Base-by-base conservation (phyloP, 2,888 invertebrate genomes). In the Andrena minutula region DNA sequence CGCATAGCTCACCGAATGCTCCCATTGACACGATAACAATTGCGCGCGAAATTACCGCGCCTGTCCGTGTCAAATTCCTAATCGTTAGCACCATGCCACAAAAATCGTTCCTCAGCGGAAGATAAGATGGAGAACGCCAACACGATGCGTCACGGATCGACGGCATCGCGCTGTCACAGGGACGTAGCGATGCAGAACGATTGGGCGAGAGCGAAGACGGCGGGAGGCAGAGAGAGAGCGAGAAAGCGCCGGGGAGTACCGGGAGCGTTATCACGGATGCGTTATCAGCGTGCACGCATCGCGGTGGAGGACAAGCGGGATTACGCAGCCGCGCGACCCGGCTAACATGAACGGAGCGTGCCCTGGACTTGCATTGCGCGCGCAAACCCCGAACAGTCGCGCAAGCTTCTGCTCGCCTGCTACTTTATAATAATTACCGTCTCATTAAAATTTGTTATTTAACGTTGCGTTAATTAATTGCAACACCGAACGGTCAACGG, bases 371-470 rank as follows among this genome's bases (percentile, higher is more conserved):
- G 68, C 64, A 79, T 65, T 86, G 89, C 86, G 84, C 90, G 89
- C 87, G 89, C 87, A 85, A 83, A 81, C 79, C 64, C 80, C 83
- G 86, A 86, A 77, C 86, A 86, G 90, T 86, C 90, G 85, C 86
- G 74, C 88, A 75, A 79, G 86, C 87, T 92, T 88, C 92, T 93
- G 91, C 85, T 93, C 79, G 82, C 93, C 93, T 92, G 92, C 89
- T 93, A 93, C 93, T 91, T 93, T 93, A 93, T 93, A 93, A 93
- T 93, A 93, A 93, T 93, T 93, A 93, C 92, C 91, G 92, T 89
- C 93, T 93, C 93, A 93, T 93, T 93, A 93, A 93, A 93, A 93
- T 93, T 93, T 93, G 92, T 93, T 93, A 92, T 93, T 93, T 92
- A 92, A 93, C 90, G 91, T 92, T 92, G 90, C 90, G 91, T 92